Percentiles rank a stretch among this genome's conserved stretches.
Conservation (phyloP, 1,140 invertebrate species). For the Marisa cornuarietis region DNA sequence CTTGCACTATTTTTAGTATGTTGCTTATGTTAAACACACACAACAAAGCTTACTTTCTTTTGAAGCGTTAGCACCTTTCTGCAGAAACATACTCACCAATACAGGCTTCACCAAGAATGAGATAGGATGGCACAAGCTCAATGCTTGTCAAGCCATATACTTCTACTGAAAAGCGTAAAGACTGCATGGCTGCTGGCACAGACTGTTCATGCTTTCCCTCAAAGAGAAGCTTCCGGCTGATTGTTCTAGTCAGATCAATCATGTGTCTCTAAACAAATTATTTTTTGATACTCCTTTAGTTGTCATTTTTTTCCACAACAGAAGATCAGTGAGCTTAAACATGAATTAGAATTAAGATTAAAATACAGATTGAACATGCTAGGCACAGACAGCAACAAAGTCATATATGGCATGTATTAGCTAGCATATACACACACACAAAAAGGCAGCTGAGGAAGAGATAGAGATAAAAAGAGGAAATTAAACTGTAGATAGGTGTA, state of each 20-base stretch:
- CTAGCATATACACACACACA: background rate
- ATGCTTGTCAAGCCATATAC: conserved; percentile 64
- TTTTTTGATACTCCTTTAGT: background rate
- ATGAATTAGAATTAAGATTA: background rate
- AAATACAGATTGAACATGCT: no score
- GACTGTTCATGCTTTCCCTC: conserved; percentile 66
- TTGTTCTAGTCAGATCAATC: conserved; percentile 64
- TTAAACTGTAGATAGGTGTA: no score
- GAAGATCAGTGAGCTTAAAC: background rate
- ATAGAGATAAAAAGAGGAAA: no score
- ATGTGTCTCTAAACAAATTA: conserved; percentile 53
- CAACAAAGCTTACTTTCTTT: no score
- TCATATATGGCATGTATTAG: no score
- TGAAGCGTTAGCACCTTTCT: no score
- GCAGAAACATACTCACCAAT: conserved; percentile 52
- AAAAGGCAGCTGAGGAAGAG: no score
- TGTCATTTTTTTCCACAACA: background rate
- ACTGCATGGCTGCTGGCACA: conserved; percentile 66
- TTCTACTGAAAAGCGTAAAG: conserved; percentile 64
- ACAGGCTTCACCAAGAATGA: conserved; percentile 66
- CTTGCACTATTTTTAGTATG: no score
- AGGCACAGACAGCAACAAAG: background rate
- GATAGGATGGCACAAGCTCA: conserved; percentile 66
- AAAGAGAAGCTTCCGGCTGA: conserved; percentile 65
- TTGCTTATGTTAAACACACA: no score